A percentile compares a stretch with the other conserved stretches of the same genome.
Conservation (phyloP, 2,113 vertebrate species). For the Thinocorus orbignyianus region DNA sequence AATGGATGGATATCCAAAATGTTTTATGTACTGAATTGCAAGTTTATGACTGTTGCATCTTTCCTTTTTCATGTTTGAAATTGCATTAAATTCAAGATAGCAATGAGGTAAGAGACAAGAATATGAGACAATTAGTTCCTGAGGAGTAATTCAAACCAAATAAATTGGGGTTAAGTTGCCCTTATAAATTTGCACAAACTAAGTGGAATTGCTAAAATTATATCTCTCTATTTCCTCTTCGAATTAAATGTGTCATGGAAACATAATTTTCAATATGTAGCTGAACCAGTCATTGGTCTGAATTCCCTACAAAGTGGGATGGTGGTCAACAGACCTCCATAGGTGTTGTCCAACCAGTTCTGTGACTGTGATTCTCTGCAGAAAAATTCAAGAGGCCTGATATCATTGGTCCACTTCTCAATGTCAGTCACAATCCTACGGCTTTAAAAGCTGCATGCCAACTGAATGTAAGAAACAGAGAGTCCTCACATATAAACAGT, state of each 20-base stretch:
- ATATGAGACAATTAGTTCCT: not conserved
- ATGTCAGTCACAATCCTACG: not conserved
- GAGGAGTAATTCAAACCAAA: not conserved
- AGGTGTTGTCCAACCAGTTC: not conserved
- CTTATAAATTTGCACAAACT: not conserved
- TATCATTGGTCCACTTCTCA: not conserved
- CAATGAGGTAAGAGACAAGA: not conserved
- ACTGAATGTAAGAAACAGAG: not conserved
- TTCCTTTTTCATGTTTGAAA: not conserved
- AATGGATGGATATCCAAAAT: not conserved
- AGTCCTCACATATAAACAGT: not conserved
- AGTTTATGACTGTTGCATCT: not conserved
- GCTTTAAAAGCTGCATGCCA: not conserved
- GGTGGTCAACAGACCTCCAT: not conserved
- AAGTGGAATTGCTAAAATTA: not conserved
- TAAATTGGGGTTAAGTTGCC: not conserved
- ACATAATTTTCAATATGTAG: not conserved
- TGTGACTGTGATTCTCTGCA: not conserved
- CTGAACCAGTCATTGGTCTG: not conserved
- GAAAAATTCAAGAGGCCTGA: not conserved
- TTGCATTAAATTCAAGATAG: not conserved
- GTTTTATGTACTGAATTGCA: not conserved
- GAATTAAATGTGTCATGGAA: not conserved
- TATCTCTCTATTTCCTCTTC: not conserved
- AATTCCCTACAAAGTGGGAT: not conserved